These are phyloP conservation scores for Sarotherodon lohbergeri DNA, from an alignment of 2,113 vertebrate species.

Conservation along the genomic window DNA sequence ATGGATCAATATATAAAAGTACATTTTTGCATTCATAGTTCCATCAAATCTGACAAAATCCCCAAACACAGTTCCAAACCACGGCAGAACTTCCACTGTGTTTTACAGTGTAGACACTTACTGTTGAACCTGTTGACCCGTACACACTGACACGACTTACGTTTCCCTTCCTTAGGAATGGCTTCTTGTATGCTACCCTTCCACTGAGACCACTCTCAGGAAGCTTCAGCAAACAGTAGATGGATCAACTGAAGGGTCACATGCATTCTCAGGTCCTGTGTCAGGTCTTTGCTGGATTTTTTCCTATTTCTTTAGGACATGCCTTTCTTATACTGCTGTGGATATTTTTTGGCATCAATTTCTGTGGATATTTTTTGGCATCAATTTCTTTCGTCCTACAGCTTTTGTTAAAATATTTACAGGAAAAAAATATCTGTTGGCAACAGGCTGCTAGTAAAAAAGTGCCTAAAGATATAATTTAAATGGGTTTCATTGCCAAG, in stretches of 20 bases:
- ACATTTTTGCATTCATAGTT: neutral
- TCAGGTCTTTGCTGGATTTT: neutral
- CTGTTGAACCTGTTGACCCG: neutral
- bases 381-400: accelerated
- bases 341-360: neutral
- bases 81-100: neutral
- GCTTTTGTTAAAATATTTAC: neutral
- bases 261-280: neutral
- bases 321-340: neutral
- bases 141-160: neutral
- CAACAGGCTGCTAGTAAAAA: neutral
- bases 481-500: neutral
- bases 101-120: neutral
- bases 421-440: accelerated
- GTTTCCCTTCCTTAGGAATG: neutral
- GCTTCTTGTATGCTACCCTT: neutral
- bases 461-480: neutral
- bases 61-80: neutral
- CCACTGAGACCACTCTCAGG: neutral
- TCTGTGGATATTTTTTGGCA: neutral
- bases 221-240: neutral
- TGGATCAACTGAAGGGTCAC: neutral
- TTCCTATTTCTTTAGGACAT: neutral
- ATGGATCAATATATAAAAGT: neutral
- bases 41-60: neutral